phyloP scores from a whole-genome alignment of 2,113 vertebrate genomes.

The Zosterops borbonicus region DNA sequence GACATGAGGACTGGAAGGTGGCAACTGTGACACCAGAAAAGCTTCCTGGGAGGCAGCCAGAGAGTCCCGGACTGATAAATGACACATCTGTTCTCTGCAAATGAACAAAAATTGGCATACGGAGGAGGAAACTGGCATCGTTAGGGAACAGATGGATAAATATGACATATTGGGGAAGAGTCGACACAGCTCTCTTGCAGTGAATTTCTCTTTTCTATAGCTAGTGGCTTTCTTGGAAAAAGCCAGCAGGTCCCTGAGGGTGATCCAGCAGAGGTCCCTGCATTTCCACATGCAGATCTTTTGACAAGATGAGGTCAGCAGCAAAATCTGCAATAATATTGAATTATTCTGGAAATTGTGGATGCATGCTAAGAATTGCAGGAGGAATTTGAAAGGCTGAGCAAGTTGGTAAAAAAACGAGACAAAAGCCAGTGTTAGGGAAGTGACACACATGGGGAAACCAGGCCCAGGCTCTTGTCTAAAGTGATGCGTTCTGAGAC shows the following conservation, averaged over 20 bases:
- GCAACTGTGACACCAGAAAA: background rate
- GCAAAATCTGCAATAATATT: background rate
- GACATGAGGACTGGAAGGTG: background rate
- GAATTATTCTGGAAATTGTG: background rate
- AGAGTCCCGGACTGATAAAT: slow-evolving; percentile 19
- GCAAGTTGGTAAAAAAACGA: background rate
- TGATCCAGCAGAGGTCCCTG: background rate
- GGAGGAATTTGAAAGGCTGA: background rate
- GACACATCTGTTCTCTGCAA: slow-evolving; percentile 52
- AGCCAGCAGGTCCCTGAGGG: background rate
- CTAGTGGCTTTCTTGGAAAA: background rate
- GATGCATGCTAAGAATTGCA: background rate
- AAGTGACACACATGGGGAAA: background rate
- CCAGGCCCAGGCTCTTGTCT: background rate
- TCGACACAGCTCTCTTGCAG: background rate
- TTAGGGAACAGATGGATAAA: slow-evolving; percentile 36
- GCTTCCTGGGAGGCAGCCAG: background rate
- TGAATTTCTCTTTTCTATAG: background rate
- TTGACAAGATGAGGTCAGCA: background rate
- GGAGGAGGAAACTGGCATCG: slow-evolving; percentile 25
- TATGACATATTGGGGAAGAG: background rate
- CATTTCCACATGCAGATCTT: background rate
- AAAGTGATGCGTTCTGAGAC: background rate
- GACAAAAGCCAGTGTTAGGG: background rate
- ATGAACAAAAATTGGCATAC: slow-evolving; percentile 58